Percentiles rank a stretch among this genome's conserved stretches.
Conservation (phyloP, 2,888 invertebrate genomes). For the Aromia moschata region DNA sequence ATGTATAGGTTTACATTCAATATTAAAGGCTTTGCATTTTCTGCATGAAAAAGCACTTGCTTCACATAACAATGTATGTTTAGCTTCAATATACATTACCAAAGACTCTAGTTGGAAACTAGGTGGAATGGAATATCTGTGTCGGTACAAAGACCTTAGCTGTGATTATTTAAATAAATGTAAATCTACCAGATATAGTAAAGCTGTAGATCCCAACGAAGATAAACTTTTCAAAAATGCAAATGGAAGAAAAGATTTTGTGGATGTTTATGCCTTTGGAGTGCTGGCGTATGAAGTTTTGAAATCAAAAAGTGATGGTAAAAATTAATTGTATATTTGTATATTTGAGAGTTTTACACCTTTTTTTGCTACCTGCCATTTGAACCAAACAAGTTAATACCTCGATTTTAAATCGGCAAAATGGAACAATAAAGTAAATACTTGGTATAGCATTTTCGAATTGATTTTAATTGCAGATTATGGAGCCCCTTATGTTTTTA, state of each 20-base stretch:
- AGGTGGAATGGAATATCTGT: slow-evolving; percentile 84
- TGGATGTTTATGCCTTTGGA: slow-evolving; percentile 83
- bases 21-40: slow-evolving; percentile 83
- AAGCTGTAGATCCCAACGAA: slow-evolving; percentile 77
- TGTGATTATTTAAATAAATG: slow-evolving; percentile 74
- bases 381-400: too few species aligned
- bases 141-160: slow-evolving; percentile 73
- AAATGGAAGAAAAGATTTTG: slow-evolving; percentile 64
- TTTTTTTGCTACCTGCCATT: too few species aligned
- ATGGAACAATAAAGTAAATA: too few species aligned
- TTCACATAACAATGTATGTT: slow-evolving; percentile 86
- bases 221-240: slow-evolving; percentile 65
- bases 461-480: too few species aligned
- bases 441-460: too few species aligned
- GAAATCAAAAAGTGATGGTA: slow-evolving; percentile 69
- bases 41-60: slow-evolving; percentile 82
- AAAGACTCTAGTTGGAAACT: slow-evolving; percentile 89
- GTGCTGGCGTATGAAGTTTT: slow-evolving; percentile 79
- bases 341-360: too few species aligned
- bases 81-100: slow-evolving; percentile 82
- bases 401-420: too few species aligned
- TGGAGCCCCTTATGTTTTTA: too few species aligned
- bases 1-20: slow-evolving; percentile 83
- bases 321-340: slow-evolving; percentile 2
- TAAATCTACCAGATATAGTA: slow-evolving; percentile 71